Percentiles rank a stretch among this genome's conserved stretches.
These are phyloP conservation scores for Eutrigla gurnardus DNA, from an alignment of 2,797 vertebrate species.

Conservation along the genomic window DNA sequence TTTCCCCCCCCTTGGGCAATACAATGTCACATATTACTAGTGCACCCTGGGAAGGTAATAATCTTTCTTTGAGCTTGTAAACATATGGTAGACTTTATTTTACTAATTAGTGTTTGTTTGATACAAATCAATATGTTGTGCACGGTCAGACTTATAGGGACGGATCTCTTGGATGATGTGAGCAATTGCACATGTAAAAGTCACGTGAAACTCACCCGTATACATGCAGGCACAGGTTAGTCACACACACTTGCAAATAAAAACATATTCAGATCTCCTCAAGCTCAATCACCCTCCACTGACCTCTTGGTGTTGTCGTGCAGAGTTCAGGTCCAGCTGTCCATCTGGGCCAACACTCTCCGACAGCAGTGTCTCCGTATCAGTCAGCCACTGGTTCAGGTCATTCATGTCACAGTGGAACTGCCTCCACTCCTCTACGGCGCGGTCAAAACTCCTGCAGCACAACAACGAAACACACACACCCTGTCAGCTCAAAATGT, in stretches of 20 bases:
- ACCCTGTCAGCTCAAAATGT: not conserved
- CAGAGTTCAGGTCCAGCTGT: conserved; percentile 84
- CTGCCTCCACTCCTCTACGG: conserved; percentile 90
- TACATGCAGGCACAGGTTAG: not conserved
- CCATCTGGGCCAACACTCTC: conserved; percentile 82
- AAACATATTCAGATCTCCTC: not conserved
- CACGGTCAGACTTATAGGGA: not conserved
- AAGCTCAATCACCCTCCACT: conserved; percentile 33
- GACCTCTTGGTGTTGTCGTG: conserved; percentile 89
- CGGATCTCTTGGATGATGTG: not conserved
- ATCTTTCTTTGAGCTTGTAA: conserved; percentile 27
- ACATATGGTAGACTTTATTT: conserved; percentile 24
- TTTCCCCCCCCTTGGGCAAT: conserved; percentile 11
- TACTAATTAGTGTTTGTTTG: conserved; percentile 16
- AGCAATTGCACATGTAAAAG: not conserved
- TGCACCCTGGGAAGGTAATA: conserved; percentile 24
- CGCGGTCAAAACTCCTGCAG: conserved; percentile 86
- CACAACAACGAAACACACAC: conserved; percentile 8
- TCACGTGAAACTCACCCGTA: not conserved
- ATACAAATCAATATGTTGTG: not conserved
- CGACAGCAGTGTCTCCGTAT: conserved; percentile 86
- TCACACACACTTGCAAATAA: not conserved
- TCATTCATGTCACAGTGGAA: conserved; percentile 94
- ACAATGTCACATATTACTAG: conserved; percentile 40
- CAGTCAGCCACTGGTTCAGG: conserved; percentile 89